Evolutionary conservation across 2,113 vertebrate genomes (phyloP).

Genomic region (Orientallactaga bullata): DNA sequence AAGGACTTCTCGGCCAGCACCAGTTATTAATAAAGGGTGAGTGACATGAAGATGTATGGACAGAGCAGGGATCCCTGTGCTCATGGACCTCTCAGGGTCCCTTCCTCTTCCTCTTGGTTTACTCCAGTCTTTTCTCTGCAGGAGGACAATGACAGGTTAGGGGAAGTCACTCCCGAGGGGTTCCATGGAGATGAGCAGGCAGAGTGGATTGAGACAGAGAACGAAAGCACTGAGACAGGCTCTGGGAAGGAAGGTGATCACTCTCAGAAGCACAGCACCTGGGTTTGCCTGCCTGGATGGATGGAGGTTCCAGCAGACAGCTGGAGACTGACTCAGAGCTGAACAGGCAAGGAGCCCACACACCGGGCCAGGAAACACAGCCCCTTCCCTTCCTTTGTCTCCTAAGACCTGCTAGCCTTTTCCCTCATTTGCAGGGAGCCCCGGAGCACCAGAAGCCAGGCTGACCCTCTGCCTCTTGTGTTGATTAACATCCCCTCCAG

Average conservation of each 20-base stretch:
- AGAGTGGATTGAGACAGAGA: not conserved
- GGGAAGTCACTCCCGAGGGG: not conserved
- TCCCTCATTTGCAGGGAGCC: conserved; percentile 74
- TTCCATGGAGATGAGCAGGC: not conserved
- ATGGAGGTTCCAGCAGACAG: not conserved
- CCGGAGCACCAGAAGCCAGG: not conserved
- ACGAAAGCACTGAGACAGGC: not conserved
- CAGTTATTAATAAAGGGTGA: too few species aligned
- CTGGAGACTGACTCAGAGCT: not conserved
- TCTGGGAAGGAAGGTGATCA: not conserved
- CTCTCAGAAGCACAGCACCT: not conserved
- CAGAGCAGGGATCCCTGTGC: not conserved
- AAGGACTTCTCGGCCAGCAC: not conserved
- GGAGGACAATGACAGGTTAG: accelerated
- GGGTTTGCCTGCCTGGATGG: not conserved
- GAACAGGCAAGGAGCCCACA: conserved; percentile 9
- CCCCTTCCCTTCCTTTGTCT: conserved; percentile 57
- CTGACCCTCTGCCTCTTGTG: conserved; percentile 65
- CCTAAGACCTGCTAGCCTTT: conserved; percentile 64
- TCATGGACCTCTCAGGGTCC: accelerated
- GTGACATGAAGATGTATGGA: not conserved
- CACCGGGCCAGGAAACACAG: conserved; percentile 12
- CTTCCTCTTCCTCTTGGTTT: not conserved
- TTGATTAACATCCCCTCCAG: conserved; percentile 76
- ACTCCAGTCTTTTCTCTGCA: not conserved